These are phyloP conservation scores for Cyprinodon variegatus DNA, from an alignment of 2,113 vertebrate species.

Conservation along the genomic window DNA sequence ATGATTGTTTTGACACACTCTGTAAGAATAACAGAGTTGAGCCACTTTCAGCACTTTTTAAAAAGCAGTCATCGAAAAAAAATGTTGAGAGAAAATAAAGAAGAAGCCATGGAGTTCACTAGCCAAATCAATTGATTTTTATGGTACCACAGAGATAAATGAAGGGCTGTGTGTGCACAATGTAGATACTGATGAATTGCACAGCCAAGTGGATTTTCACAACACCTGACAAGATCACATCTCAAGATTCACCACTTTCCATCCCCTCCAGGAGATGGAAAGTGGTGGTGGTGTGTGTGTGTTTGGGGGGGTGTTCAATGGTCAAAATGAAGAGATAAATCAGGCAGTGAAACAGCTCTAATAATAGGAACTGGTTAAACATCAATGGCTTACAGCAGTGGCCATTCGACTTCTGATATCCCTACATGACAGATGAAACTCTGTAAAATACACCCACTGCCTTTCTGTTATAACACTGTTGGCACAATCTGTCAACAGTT, in stretches of 20 bases:
- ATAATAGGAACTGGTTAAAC: constrained; percentile 70
- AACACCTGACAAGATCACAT: constrained; percentile 69
- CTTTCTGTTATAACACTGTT: constrained; percentile 41
- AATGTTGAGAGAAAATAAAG: constrained; percentile 11
- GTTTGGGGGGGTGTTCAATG: constrained; percentile 9
- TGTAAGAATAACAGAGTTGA: constrained; percentile 21
- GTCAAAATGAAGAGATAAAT: constrained; percentile 76
- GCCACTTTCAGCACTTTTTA: constrained; percentile 11
- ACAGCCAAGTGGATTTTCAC: constrained; percentile 64
- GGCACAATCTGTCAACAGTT: constrained; percentile 45
- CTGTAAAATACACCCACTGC: constrained; percentile 54
- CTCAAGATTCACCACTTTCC: constrained; percentile 65
- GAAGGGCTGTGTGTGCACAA: constrained; percentile 56
- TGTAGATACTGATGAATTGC: constrained; percentile 70
- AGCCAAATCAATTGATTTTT: constrained; percentile 72
- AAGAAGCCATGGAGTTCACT: constrained; percentile 30
- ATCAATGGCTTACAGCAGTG: constrained; percentile 50
- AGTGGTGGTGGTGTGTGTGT: constrained; percentile 41
- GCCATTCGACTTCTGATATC: constrained; percentile 66
- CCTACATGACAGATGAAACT: constrained; percentile 65
- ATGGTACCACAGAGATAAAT: constrained; percentile 65
- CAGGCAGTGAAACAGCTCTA: constrained; percentile 63
- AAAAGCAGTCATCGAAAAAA: constrained; percentile 47
- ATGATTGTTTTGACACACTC: constrained; percentile 3
- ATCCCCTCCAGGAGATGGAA: constrained; percentile 51